A percentile compares a stretch with the other conserved stretches of the same genome.
Conservation (phyloP, 2,888 invertebrate species). For the Drosophila antonietae region DNA sequence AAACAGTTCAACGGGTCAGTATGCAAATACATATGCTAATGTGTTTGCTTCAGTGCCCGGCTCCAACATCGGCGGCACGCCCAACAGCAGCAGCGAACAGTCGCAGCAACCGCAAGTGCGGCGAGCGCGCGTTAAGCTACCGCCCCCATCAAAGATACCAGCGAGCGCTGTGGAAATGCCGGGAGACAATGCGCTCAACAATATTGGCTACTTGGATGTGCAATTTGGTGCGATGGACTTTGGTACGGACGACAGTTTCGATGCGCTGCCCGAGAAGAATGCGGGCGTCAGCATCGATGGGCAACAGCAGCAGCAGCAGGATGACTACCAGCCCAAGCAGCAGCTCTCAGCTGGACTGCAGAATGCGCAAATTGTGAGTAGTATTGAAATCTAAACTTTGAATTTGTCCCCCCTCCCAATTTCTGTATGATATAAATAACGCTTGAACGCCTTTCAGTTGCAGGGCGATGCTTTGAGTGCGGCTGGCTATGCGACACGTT, state of each 20-base stretch:
- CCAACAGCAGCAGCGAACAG: constrained; percentile 58
- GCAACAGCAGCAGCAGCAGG: constrained; percentile 79
- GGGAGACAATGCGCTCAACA: constrained; percentile 90
- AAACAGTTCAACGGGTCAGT: constrained; percentile 61
- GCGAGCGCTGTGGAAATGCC: constrained; percentile 98
- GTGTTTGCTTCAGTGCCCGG: constrained; percentile 81
- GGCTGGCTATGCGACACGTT: constrained; percentile 79
- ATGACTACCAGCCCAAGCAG: constrained; percentile 83
- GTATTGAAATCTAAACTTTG: not conserved
- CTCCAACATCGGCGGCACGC: constrained; percentile 63
- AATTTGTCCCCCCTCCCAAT: no score
- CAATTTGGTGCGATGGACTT: constrained; percentile 96
- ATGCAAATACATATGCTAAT: constrained; percentile 83
- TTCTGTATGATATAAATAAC: not conserved
- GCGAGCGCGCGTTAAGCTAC: constrained; percentile 89
- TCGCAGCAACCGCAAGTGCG: constrained; percentile 84
- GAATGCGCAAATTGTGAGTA: constrained; percentile 83
- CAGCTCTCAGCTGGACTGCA: constrained; percentile 81
- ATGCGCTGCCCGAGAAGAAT: constrained; percentile 83
- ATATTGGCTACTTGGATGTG: constrained; percentile 93
- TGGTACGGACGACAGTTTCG: constrained; percentile 85
- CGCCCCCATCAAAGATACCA: constrained; percentile 96
- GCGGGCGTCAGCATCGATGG: constrained; percentile 81
- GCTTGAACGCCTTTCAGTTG: constrained; percentile 10
- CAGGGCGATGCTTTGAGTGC: constrained; percentile 82